phyloP scores from a whole-genome alignment of 2,797 vertebrate species.

The Sus cebifrons region DNA sequence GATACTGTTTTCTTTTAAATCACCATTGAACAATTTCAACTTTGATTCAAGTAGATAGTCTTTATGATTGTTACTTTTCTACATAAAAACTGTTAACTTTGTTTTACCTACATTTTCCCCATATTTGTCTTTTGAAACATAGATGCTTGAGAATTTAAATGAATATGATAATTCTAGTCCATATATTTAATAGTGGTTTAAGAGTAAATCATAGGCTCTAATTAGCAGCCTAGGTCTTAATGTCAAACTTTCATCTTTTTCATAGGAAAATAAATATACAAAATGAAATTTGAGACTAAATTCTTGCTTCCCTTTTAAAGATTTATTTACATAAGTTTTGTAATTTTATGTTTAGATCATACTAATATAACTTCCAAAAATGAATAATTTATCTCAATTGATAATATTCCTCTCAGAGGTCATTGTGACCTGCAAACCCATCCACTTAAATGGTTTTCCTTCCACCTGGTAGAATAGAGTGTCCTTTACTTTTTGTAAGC shows the following conservation, averaged over 20 bases:
- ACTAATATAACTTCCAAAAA: conserved; percentile 73
- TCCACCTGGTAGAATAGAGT: conserved; percentile 69
- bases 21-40: conserved; percentile 24
- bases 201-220: not conserved
- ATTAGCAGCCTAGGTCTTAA: conserved; percentile 2
- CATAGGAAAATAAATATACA: conserved; percentile 54
- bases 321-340: conserved; percentile 52
- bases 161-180: not conserved
- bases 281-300: conserved; percentile 62
- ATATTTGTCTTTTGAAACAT: conserved; percentile 24
- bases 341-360: conserved; percentile 72
- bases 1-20: conserved; percentile 55
- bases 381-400: conserved; percentile 77
- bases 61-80: conserved; percentile 61
- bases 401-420: conserved; percentile 77
- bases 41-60: conserved; percentile 24
- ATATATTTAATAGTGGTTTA: conserved; percentile 24
- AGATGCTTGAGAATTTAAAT: conserved; percentile 8
- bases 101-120: not conserved
- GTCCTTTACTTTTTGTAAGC: conserved; percentile 76
- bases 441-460: conserved; percentile 74
- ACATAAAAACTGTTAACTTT: conserved; percentile 33
- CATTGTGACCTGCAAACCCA: conserved; percentile 78
- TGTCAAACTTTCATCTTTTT: conserved; percentile 24
- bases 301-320: conserved; percentile 47